Evolutionary conservation across 2,797 vertebrate species (phyloP), one percentile per base, ranked within the genome.

Genomic region (Enteromius mattozi): DNA sequence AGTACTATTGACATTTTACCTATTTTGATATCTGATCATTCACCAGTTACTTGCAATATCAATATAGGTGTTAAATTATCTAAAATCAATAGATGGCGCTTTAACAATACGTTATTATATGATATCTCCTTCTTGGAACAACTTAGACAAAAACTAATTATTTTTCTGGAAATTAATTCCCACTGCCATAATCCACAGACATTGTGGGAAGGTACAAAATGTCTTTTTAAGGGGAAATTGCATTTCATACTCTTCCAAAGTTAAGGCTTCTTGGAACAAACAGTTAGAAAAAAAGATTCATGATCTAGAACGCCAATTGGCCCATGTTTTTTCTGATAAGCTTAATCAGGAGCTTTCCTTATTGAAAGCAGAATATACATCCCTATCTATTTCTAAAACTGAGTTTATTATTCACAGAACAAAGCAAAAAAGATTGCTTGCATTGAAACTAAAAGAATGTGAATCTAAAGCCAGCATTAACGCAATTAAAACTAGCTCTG

Each of bases 1-100:
- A 47, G 45, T 75, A 30, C 24, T 33, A 30, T 35, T 19, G 74
- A 33, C 12, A 56, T 56, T 30, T 12, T 75, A 6, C 27, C 47
- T 21, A 54, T 27, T 33, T 76, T 76, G 45, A 76, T 76, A 33
- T 80, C 17, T 3, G 63, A 80, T 51, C 78, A 80, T 47, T 70
- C 66, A 17, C 65, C 47, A 8, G 42, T 81, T 9, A 47, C 10
- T 5, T 81, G 21, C 56, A 27, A 70, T 47, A 69, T 70, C 5
- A 40, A 17, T 14, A 80, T 61, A 71, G 35, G 61, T 66, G 63
- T 27, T 8, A 66, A 66, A 63, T 8, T 56, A 1, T 27, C 59
- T 63, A 63, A 35, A 66, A 1, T 35, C 63, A 66, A 35, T 66
- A 19, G 30, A 66, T 35, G 30, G 63, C 1, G 21, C 51, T 56